phyloP scores from a whole-genome alignment of 35 echinoderm and acorn worm species.

The Stichopus chloronotus region DNA sequence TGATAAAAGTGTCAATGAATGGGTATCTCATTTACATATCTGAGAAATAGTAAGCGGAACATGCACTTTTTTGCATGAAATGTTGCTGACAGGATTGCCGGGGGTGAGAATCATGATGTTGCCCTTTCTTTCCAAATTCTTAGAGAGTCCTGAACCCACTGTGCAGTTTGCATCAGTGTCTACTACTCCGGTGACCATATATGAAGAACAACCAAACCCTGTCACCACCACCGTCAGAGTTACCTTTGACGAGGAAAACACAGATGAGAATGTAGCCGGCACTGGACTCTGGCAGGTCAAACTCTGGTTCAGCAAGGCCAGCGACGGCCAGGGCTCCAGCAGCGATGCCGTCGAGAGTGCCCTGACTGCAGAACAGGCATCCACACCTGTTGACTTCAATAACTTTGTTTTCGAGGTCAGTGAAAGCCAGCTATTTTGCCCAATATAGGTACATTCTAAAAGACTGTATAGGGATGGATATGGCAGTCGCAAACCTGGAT shows the following conservation, averaged over 20 bases:
- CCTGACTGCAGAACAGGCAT: neutral
- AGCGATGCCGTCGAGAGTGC: neutral
- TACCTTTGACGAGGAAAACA: conserved; percentile 1
- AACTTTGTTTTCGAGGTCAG: conserved; percentile 42
- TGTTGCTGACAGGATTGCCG: no score
- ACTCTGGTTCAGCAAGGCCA: conserved; percentile 48
- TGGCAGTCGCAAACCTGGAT: no score
- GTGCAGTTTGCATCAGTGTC: conserved; percentile 47
- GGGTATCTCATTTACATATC: no score
- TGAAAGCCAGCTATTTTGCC: neutral
- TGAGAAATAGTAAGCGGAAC: no score
- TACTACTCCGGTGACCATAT: neutral
- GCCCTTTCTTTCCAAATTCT: neutral
- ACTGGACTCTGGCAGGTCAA: neutral
- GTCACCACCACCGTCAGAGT: neutral
- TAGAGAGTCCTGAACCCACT: conserved; percentile 21
- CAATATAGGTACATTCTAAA: no score
- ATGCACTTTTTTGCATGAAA: no score
- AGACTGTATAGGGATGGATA: no score
- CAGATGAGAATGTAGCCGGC: conserved; percentile 31
- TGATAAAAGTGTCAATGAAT: no score
- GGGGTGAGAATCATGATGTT: no score
- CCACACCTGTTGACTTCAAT: conserved; percentile 28
- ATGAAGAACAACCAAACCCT: conserved; percentile 12
- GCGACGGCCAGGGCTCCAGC: conserved; percentile 22